phyloP scores from a whole-genome alignment of 2,113 vertebrate species.

The Leucoraja erinaceus region DNA sequence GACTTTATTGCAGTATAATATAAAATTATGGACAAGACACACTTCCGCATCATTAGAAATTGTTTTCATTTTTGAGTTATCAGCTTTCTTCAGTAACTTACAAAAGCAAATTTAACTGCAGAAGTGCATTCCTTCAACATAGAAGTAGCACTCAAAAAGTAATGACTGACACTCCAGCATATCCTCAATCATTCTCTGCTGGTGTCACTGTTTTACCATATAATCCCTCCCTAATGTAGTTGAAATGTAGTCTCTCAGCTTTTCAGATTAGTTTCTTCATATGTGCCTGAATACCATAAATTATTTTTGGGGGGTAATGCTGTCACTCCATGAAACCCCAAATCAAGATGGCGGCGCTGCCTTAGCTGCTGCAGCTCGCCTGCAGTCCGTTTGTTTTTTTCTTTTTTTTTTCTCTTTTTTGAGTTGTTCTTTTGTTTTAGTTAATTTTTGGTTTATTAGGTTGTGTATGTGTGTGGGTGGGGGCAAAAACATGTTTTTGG shows the following conservation, averaged over 20 bases:
- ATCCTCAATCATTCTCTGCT: not conserved
- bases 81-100: not conserved
- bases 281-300: not conserved
- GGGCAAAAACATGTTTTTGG: too few species aligned
- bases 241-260: not conserved
- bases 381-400: too few species aligned
- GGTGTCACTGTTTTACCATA: not conserved
- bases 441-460: too few species aligned
- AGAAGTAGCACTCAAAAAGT: not conserved
- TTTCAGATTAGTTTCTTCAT: not conserved
- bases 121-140: not conserved
- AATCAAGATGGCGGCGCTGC: too few species aligned
- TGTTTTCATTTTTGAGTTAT: not conserved
- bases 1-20: too few species aligned
- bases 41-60: too few species aligned
- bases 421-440: too few species aligned
- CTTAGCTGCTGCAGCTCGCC: too few species aligned
- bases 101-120: not conserved
- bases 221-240: not conserved
- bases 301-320: not conserved
- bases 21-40: too few species aligned
- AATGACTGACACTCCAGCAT: not conserved
- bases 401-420: too few species aligned
- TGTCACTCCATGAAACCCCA: too few species aligned
- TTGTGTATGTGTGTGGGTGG: too few species aligned